Evolutionary conservation across 2,797 vertebrate genomes (phyloP).

Genomic region (Botia almorhae): DNA sequence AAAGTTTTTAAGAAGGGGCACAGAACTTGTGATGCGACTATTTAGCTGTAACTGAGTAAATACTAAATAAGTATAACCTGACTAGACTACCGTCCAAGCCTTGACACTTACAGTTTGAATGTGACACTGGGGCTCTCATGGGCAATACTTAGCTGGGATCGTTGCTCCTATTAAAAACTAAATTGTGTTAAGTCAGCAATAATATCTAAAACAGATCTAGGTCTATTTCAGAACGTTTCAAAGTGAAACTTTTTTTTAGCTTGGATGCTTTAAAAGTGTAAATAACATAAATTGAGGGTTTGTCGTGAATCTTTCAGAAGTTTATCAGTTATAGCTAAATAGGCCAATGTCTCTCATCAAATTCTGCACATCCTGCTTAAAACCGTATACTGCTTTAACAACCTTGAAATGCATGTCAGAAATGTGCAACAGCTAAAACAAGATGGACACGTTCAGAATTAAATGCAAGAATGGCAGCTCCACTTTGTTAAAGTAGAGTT

Average conservation of each 20-base stretch:
- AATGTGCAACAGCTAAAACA: not conserved
- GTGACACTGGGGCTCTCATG: not conserved
- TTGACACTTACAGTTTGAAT: not conserved
- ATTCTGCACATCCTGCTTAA: not conserved
- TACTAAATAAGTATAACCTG: not conserved
- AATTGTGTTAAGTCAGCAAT: not conserved
- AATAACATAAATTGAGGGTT: not conserved
- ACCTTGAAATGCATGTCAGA: not conserved
- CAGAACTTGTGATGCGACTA: slow-evolving; percentile 39
- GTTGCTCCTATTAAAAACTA: not conserved
- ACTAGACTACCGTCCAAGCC: slow-evolving; percentile 1
- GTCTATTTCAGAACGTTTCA: not conserved
- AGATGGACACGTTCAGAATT: not conserved
- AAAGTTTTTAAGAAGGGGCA: slow-evolving; percentile 59
- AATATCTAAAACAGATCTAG: not conserved
- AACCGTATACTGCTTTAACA: not conserved
- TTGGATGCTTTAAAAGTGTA: not conserved
- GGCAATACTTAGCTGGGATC: not conserved
- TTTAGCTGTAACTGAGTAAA: slow-evolving; percentile 33
- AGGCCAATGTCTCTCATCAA: not conserved
- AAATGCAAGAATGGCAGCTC: not conserved
- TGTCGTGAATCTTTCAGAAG: not conserved
- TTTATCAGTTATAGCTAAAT: not conserved
- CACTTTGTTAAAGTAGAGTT: no score
- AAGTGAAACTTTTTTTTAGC: not conserved